Conservation (phyloP, 2,797 vertebrate genomes). For the Yasuhikotakia modesta region DNA sequence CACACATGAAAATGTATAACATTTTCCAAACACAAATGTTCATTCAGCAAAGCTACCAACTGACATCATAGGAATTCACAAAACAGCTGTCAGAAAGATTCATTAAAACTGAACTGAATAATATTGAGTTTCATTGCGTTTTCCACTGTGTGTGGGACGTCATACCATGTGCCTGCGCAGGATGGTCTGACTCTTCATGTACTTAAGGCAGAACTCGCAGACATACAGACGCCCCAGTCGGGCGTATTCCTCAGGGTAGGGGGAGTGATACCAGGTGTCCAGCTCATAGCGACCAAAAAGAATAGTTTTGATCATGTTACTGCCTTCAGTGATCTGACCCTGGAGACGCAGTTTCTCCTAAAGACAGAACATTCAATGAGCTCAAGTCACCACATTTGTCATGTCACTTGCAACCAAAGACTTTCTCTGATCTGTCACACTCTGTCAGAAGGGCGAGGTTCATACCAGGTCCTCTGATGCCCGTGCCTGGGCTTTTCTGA, state of each 20-base stretch:
- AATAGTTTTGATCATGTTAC: constrained; percentile 91
- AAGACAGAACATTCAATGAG: background rate
- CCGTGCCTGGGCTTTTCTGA: constrained; percentile 86
- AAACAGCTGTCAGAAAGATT: background rate
- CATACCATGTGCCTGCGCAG: constrained; percentile 93
- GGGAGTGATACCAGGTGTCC: constrained; percentile 90
- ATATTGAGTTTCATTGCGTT: background rate
- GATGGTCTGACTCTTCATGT: constrained; percentile 99
- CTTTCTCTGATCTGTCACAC: background rate
- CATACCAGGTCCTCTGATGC: constrained; percentile 89
- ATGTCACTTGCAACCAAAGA: background rate
- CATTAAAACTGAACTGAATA: too few species aligned
- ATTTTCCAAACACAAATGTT: background rate
- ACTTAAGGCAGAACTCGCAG: constrained; percentile 96
- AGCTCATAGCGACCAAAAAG: constrained; percentile 86
- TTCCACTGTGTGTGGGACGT: background rate
- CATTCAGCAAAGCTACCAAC: background rate
- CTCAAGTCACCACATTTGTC: background rate
- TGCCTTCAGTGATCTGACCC: constrained; percentile 88
- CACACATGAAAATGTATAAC: background rate
- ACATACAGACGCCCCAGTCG: constrained; percentile 86
- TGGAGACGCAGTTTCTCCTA: constrained; percentile 88
- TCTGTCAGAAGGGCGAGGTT: background rate
- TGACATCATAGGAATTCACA: too few species aligned
- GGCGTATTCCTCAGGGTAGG: constrained; percentile 89